A percentile compares a stretch with the other conserved stretches of the same genome.
These are phyloP conservation scores for Gallinago paraguaiae DNA, from an alignment of 2,113 vertebrate species.

Conservation along the genomic window DNA sequence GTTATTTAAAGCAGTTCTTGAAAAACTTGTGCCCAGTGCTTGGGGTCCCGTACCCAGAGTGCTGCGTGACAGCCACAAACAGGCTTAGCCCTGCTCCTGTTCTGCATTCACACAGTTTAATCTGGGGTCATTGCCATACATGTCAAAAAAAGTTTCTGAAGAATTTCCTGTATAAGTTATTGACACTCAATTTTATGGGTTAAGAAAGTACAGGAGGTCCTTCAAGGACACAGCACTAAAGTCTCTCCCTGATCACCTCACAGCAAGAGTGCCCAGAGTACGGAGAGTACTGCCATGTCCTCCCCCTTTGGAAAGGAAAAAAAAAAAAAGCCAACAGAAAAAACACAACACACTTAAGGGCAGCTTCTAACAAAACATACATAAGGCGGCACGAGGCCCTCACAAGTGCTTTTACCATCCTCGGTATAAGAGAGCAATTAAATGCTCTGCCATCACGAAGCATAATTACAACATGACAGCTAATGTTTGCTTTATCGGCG, in stretches of 20 bases:
- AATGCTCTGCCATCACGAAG: not conserved
- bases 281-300: not conserved
- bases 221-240: not conserved
- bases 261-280: not conserved
- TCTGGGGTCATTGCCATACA: not conserved
- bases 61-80: not conserved
- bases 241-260: not conserved
- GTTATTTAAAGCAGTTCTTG: not conserved
- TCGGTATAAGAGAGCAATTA: not conserved
- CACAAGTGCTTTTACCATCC: not conserved
- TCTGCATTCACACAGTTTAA: not conserved
- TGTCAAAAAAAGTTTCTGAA: not conserved
- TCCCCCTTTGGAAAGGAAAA: not conserved
- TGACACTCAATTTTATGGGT: not conserved
- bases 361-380: not conserved
- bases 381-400: not conserved
- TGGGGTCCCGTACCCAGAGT: not conserved
- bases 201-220: not conserved
- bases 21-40: fast-evolving
- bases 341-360: not conserved
- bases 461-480: not conserved
- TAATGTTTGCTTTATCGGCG: not conserved
- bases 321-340: not conserved
- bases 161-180: not conserved
- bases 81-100: not conserved